Evolutionary conservation across 2,113 vertebrate genomes (phyloP).

Genomic region (Nycticryphes semicollaris): DNA sequence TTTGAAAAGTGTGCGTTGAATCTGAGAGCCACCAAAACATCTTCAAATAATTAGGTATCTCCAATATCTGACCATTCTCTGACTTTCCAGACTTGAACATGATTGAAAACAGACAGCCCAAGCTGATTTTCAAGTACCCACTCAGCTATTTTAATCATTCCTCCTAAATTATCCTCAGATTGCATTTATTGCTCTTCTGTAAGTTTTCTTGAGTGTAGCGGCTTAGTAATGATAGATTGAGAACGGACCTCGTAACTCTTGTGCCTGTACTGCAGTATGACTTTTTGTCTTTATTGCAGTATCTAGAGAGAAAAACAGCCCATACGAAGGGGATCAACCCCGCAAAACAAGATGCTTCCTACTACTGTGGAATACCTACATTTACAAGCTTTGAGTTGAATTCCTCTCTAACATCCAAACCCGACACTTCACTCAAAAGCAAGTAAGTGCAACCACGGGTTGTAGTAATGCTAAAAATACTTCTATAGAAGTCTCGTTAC

Average conservation of each 20-base stretch:
- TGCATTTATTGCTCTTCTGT: background rate
- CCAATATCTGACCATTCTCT: background rate
- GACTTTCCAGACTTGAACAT: background rate
- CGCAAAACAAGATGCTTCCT: background rate
- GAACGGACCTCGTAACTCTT: background rate
- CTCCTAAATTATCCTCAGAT: background rate
- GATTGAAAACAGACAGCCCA: background rate
- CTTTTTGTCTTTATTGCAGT: background rate
- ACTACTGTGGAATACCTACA: background rate
- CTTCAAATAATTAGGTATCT: background rate
- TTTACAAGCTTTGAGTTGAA: background rate
- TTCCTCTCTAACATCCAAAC: background rate
- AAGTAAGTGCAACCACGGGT: background rate
- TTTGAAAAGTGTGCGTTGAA: background rate
- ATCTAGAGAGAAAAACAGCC: background rate
- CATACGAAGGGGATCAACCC: background rate
- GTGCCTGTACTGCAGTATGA: background rate
- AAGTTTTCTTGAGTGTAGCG: background rate
- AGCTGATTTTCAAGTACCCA: background rate
- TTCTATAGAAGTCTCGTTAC: background rate
- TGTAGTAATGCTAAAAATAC: background rate
- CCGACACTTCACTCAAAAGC: background rate
- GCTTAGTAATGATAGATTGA: background rate
- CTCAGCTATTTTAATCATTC: background rate
- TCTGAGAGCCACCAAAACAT: background rate